These are phyloP conservation scores for Elymnias hypermnestra DNA, from an alignment of 1,140 invertebrate species.

Conservation along the genomic window DNA sequence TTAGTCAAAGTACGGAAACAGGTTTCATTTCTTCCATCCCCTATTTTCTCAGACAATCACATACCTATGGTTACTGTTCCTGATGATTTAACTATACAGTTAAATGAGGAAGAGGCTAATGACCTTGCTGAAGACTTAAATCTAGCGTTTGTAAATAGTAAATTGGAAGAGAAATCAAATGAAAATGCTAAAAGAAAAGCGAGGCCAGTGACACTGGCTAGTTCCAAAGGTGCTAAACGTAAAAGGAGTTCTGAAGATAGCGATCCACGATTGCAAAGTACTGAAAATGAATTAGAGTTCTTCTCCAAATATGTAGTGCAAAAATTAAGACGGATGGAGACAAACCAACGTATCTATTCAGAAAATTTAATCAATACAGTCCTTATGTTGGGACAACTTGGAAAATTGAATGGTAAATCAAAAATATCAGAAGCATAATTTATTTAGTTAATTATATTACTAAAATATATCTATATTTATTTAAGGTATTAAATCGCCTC, in stretches of 20 bases:
- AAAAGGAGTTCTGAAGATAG: constrained; percentile 37
- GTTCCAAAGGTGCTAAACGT: constrained; percentile 41
- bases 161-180: constrained; percentile 22
- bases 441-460: too few relatives aligned
- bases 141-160: constrained; percentile 38
- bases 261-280: constrained; percentile 31
- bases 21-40: constrained; percentile 61
- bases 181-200: constrained; percentile 32
- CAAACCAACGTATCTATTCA: constrained; percentile 67
- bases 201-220: constrained; percentile 29
- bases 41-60: constrained; percentile 60
- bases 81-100: constrained; percentile 63
- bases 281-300: constrained; percentile 66
- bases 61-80: constrained; percentile 68
- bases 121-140: constrained; percentile 55
- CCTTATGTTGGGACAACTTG: constrained; percentile 64
- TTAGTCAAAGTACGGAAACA: constrained; percentile 52
- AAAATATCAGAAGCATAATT: constrained; percentile 52
- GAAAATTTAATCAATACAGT: constrained; percentile 70
- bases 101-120: constrained; percentile 65
- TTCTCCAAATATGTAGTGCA: constrained; percentile 70
- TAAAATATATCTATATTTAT: constrained; percentile 11
- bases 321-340: constrained; percentile 67
- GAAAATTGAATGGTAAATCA: constrained; percentile 60
- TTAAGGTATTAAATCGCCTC: constrained; percentile 8